Percentiles rank a stretch among this genome's conserved stretches.
Evolutionary conservation across 2,797 vertebrate species (phyloP).

Genomic region (Bufotes viridis): DNA sequence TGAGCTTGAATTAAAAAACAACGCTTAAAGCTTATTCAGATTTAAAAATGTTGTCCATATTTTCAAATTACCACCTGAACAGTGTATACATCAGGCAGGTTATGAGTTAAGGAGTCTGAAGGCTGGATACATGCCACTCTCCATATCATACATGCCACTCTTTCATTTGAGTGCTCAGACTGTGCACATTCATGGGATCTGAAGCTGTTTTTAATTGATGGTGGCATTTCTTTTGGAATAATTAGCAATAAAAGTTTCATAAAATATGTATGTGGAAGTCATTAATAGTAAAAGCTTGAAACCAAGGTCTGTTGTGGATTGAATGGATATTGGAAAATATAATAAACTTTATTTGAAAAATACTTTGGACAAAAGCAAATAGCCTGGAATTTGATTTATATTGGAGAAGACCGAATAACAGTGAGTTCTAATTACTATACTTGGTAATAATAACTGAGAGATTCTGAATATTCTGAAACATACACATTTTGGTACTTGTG

Average conservation of each 20-base stretch:
- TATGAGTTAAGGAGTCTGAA: background rate
- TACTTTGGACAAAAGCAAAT: background rate
- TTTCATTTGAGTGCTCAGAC: background rate
- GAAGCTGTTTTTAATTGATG: slow-evolving; percentile 37
- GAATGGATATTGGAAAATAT: background rate
- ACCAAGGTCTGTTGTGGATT: background rate
- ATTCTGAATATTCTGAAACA: background rate
- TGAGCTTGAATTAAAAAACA: too few relatives aligned
- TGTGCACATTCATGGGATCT: background rate
- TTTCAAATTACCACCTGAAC: background rate
- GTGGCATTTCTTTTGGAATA: slow-evolving; percentile 41
- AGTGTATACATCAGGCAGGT: background rate
- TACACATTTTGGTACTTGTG: background rate
- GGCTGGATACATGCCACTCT: background rate
- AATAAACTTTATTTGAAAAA: background rate
- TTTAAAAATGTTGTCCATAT: background rate
- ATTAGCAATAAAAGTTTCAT: slow-evolving; percentile 30
- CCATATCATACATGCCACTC: background rate
- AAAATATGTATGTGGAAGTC: slow-evolving; percentile 42
- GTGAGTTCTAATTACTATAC: background rate
- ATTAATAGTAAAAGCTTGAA: slow-evolving; percentile 37
- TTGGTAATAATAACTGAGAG: background rate
- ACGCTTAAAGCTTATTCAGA: background rate
- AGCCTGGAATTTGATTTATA: background rate
- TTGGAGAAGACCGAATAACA: background rate